phyloP scores from a whole-genome alignment of 2,113 vertebrate genomes.

The Oreotrochilus melanogaster region DNA sequence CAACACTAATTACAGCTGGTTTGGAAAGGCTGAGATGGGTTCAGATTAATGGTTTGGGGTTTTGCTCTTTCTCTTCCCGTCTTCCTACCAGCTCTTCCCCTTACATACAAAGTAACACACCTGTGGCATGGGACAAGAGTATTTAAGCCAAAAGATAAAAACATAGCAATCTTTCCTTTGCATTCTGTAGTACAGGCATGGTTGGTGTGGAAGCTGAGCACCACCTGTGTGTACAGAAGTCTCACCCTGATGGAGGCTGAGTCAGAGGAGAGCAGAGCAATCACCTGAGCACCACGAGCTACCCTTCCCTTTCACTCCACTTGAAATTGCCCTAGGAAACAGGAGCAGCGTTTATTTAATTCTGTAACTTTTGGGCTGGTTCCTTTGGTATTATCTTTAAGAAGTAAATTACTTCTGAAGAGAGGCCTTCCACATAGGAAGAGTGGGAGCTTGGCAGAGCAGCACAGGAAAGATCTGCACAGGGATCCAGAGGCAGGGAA shows the following conservation, averaged over 20 bases:
- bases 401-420: not conserved
- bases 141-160: not conserved
- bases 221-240: not conserved
- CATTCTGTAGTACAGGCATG: not conserved
- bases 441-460: not conserved
- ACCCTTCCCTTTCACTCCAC: not conserved
- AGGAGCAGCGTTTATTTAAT: not conserved
- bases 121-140: not conserved
- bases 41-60: not conserved
- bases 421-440: not conserved
- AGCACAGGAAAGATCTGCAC: accelerated
- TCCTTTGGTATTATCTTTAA: not conserved
- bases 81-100: not conserved
- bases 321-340: not conserved
- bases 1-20: not conserved
- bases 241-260: not conserved
- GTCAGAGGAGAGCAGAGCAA: not conserved
- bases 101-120: not conserved
- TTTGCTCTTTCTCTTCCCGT: not conserved
- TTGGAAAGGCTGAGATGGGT: not conserved
- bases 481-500: not conserved
- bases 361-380: not conserved
- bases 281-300: not conserved
- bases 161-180: not conserved
- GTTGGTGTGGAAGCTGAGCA: not conserved